Percentiles rank a stretch among this genome's conserved stretches.
phyloP scores from a whole-genome alignment of 2,888 invertebrate genomes.

The Pyrrhosoma nymphula region DNA sequence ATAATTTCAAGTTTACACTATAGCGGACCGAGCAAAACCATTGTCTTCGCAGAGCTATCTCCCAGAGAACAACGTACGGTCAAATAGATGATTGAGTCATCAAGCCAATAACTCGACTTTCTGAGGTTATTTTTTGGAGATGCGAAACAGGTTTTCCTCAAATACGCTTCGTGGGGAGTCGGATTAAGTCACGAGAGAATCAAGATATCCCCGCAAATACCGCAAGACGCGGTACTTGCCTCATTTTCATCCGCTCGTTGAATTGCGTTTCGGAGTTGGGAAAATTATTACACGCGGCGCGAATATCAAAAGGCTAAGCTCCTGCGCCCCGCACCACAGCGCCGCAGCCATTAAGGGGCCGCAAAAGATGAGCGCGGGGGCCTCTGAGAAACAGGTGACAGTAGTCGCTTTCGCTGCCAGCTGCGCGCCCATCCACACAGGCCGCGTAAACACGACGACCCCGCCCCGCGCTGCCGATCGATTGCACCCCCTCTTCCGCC shows the following conservation, averaged over 20 bases:
- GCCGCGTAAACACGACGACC: not conserved
- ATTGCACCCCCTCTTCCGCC: not conserved
- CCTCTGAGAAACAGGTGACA: not conserved
- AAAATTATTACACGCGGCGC: not conserved
- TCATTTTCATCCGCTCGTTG: not conserved
- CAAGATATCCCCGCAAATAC: not conserved
- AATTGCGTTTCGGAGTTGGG: not conserved
- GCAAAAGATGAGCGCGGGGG: not conserved
- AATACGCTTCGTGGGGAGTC: not conserved
- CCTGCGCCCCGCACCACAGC: not conserved
- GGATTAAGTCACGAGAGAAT: not conserved
- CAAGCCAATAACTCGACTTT: too few species aligned
- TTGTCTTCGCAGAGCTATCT: too few species aligned
- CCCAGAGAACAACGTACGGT: too few species aligned
- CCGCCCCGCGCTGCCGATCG: not conserved
- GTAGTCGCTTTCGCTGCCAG: too few species aligned
- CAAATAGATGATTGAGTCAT: too few species aligned
- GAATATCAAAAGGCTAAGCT: slow-evolving; percentile 24
- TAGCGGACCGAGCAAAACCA: too few species aligned
- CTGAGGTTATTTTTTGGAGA: too few species aligned
- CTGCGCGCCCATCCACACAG: not conserved
- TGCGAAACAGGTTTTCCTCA: too few species aligned
- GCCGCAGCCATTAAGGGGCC: not conserved
- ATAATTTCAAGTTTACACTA: too few species aligned
- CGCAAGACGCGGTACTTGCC: not conserved